Percentiles rank a stretch among this genome's conserved stretches.
phyloP scores from a whole-genome alignment of 2,888 invertebrate genomes.

The Autographa pulchrina region DNA sequence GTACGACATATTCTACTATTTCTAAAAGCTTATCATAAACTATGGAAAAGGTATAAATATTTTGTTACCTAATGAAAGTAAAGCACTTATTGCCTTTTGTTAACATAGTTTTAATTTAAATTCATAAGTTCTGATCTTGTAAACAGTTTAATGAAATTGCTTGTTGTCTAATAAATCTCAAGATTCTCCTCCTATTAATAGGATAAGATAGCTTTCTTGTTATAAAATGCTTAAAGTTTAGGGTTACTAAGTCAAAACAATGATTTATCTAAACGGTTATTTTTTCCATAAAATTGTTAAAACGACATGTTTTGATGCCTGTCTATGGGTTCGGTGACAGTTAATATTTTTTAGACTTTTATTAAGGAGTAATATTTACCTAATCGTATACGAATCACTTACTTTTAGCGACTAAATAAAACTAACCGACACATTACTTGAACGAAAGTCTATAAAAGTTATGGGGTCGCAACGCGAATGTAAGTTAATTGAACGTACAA shows the following conservation, averaged over 20 bases:
- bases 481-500: slow-evolving; percentile 30
- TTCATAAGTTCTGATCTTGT: background rate
- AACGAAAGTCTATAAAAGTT: background rate
- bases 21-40: background rate
- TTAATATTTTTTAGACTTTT: too few species aligned
- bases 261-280: too few species aligned
- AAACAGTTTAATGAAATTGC: slow-evolving; percentile 38
- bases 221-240: too few species aligned
- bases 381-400: too few species aligned
- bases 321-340: too few species aligned
- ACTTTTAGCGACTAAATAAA: too few species aligned
- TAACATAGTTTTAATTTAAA: background rate
- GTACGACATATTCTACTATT: background rate
- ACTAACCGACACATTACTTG: background rate
- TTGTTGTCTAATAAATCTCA: slow-evolving; percentile 14
- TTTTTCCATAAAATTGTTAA: too few species aligned
- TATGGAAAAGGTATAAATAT: background rate
- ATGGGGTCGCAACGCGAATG: background rate
- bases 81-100: background rate
- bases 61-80: background rate
- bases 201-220: too few species aligned
- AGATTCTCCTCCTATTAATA: background rate
- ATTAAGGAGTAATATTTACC: too few species aligned
- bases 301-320: too few species aligned
- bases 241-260: too few species aligned